Percentiles rank a stretch among this genome's conserved stretches.
These are phyloP conservation scores for Copsychus sechellarum DNA, from an alignment of 2,113 vertebrate genomes.

Conservation along the genomic window DNA sequence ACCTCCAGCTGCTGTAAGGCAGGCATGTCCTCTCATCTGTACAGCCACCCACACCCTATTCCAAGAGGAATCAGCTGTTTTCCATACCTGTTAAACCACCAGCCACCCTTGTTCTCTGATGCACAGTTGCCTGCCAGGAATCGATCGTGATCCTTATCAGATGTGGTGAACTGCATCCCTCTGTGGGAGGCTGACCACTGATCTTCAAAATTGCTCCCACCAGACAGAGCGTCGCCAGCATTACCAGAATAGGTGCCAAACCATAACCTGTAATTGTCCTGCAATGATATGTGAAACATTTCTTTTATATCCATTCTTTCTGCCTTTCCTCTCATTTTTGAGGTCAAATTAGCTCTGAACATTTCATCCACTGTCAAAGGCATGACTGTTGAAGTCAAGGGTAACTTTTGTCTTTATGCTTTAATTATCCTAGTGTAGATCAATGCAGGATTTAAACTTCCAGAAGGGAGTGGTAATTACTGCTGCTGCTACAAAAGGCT, in stretches of 20 bases:
- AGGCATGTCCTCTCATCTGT: not conserved
- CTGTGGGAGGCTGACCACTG: conserved; percentile 85
- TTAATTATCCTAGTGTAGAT: not conserved
- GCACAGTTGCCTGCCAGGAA: conserved; percentile 86
- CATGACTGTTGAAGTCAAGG: not conserved
- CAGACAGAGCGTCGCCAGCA: conserved; percentile 85
- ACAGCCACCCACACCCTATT: not conserved
- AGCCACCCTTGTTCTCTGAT: conserved; percentile 82
- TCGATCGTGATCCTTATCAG: conserved; percentile 86
- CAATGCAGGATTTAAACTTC: not conserved
- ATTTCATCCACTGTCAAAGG: not conserved
- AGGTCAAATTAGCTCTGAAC: not conserved
- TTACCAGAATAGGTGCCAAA: conserved; percentile 82
- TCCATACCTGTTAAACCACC: conserved; percentile 92
- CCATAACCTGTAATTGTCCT: conserved; percentile 87
- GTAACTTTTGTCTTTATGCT: not conserved
- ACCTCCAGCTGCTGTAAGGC: not conserved
- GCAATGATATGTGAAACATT: not conserved
- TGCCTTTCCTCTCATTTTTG: not conserved
- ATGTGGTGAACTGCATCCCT: conserved; percentile 89
- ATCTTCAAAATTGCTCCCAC: conserved; percentile 78
- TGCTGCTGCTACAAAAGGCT: not conserved
- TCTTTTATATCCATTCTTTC: not conserved
- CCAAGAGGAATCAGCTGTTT: not conserved
- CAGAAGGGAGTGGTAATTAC: not conserved